Evolutionary conservation across 2,888 invertebrate genomes (phyloP), one percentile per base, ranked within the genome.

Genomic region (Adela reaumurella): DNA sequence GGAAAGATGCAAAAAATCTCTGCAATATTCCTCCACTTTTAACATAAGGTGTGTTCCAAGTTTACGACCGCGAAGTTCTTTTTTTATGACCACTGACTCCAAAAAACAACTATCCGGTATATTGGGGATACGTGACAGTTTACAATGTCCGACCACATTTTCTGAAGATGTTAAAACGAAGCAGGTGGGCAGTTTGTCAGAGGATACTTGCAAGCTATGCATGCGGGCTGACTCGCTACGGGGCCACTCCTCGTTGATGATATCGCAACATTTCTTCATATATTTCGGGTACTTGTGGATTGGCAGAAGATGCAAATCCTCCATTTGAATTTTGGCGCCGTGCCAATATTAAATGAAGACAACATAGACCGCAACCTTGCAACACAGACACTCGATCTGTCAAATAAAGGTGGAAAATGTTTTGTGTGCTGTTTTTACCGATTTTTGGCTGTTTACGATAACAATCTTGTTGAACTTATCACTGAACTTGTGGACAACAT

Each of bases 191-290:
- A 91, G 74, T 48, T 72, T 68, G 62, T 92, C 88, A 61, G 86
- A 84, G 1, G 92, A 92, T 41, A 83, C 81, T 64, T 85, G 82
- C 46, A 93, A 70, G 47, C 89, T 89, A 65, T 86, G 82, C 74
- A 92, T 82, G 60, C 93, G 82, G 50, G 91, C 90, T 35, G 87
- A 86, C 65, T 87, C 85, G 61, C 92, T 91, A 58, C 92, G 81
- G 53, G 89, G 89, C 93, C 93, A 93, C 80, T 93, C 91, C n/a
- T 86, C 84, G 66, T 93, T 93, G 55, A 93, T 85, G 50, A 93
- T 74, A 57, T 83, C 81, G 63, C 89, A 90, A 62, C 91, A 90
- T 61, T 85, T 81, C 62, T 81, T 79, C 57, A 86, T 78, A 62
- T 86, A 84, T 64, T 92, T 83, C 43, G 88, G 87, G 61, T 87